Evolutionary conservation across 1,140 invertebrate genomes (phyloP), one percentile per base, ranked within the genome.

Genomic region (Musca vetustissima): DNA sequence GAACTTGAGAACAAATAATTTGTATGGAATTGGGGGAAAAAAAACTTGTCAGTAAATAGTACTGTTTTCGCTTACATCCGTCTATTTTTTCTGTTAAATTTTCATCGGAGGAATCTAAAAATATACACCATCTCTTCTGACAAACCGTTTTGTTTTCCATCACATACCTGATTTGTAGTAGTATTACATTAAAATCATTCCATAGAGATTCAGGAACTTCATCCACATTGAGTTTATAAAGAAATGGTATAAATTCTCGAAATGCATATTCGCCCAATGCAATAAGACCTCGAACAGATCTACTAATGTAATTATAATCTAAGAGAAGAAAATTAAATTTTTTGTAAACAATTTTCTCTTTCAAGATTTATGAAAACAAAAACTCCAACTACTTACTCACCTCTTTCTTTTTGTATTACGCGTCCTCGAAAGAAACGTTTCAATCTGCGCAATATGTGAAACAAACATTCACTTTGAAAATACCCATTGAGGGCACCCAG

Each of bases 181-280:
- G 28, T 48, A 36, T 71, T 71, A 72, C 69, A 9, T 75, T 64
- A 65, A 82, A 66, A 53, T 81, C 74, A 24, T 71, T 70, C 73
- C 75, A 76, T 6, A 80, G 66, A 19, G 70, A 73, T 4, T 78
- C 78, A 0, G 78, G 77, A 7, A 80, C 69, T 50, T 71, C 66
- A 17, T 72, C 69, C 0, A 67, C 68, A 21, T 74, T 72, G 9
- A 83, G 64, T 59, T 79, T 78, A 48, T 80, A 77, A n/a, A 79
- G 75, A 53, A 75, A 83, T 0, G 78, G 78, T 52, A 80, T 80
- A 47, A 82, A 77, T 67, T 83, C 81, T 0, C 81, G 76, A 25
- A 83, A 81, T 7, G 80, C 79, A 66, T 74, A 81, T 66, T 82
- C 81, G 0, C 80, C 81, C 13, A 83, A n/a, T 2, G 77, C 73